Evolutionary conservation across 2,797 vertebrate genomes (phyloP).

Genomic region (Meriones psammophilus): DNA sequence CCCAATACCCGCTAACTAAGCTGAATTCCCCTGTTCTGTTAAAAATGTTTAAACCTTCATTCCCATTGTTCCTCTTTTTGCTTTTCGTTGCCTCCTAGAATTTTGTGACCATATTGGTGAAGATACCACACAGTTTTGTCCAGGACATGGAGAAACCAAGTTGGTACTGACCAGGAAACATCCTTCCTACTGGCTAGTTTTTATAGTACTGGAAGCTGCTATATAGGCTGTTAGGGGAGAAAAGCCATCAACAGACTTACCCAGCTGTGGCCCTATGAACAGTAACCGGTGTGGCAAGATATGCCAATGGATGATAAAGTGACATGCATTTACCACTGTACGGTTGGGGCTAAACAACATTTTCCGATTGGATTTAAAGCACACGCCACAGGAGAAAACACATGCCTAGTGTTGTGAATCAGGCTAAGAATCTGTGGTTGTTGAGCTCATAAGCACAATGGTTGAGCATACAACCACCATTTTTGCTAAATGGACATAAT

Average conservation of each 20-base stretch:
- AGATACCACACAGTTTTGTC: neutral
- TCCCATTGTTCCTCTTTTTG: neutral
- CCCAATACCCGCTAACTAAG: neutral
- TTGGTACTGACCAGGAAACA: neutral
- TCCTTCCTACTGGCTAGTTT: neutral
- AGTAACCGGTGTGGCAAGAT: neutral
- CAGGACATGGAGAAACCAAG: neutral
- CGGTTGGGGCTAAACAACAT: neutral
- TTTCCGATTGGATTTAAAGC: neutral
- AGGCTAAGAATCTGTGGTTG: neutral
- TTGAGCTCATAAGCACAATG: neutral
- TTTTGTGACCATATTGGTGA: neutral
- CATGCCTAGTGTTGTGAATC: neutral
- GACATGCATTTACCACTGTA: neutral
- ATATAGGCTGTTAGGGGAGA: neutral
- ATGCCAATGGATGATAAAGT: neutral
- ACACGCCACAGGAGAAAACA: neutral
- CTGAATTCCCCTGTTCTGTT: conserved; percentile 38
- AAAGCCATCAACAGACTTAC: neutral
- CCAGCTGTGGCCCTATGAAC: neutral
- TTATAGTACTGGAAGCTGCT: neutral
- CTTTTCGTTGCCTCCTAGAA: neutral
- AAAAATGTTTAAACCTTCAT: neutral
- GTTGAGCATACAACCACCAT: neutral
- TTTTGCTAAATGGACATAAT: neutral